Base-by-base conservation (phyloP, 1,140 invertebrate genomes). In the Mizuhopecten yessoensis region DNA sequence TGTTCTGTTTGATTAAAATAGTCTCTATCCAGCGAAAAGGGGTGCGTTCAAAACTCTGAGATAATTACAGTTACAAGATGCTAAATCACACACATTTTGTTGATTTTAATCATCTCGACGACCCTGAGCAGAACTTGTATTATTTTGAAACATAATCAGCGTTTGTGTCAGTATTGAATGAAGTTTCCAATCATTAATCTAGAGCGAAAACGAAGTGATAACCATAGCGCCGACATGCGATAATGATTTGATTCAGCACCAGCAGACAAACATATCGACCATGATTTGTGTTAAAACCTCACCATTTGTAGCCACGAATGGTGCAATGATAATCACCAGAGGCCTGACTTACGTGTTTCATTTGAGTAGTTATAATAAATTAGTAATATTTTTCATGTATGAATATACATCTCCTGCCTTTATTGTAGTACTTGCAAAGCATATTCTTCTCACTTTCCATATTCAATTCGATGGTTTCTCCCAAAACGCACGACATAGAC, bases 121-220 rank as follows among this genome's bases (percentile, higher is more conserved):
- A 75, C 57, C 57, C 57, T 75, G 57, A 75, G 57, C 9, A 75
- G n/a, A 75, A 75, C 29, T 75, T 75, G n/a, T 17, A 29, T 75
- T 75, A 75, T 75, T 75, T 75, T n/a, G 57, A 75, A 75, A 29
- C 57, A 75, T 75, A 75, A 29, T 75, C 57, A 75, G 23, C 5
- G 57, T 29, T 75, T 75, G 23, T 75, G 57, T 75, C 23, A 5
- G 57, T 75, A 75, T 75, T 75, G 57, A 75, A 2, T 29, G 57
- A 29, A 75, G 17, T 75, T 75, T 29, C 57, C 11, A 75, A 75
- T 29, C 57, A 75, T 75, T n/a, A 75, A 29, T 75, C 23, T 75
- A 5, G 1, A 29, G 29, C 5, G 9, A 75, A n/a, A n/a, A n/a
- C n/a, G 23, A 29, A 29, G 57, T 3, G 57, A 75, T 75, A 75